Evolutionary conservation across 2,888 invertebrate species (phyloP).

Genomic region (Perithous albicinctus): DNA sequence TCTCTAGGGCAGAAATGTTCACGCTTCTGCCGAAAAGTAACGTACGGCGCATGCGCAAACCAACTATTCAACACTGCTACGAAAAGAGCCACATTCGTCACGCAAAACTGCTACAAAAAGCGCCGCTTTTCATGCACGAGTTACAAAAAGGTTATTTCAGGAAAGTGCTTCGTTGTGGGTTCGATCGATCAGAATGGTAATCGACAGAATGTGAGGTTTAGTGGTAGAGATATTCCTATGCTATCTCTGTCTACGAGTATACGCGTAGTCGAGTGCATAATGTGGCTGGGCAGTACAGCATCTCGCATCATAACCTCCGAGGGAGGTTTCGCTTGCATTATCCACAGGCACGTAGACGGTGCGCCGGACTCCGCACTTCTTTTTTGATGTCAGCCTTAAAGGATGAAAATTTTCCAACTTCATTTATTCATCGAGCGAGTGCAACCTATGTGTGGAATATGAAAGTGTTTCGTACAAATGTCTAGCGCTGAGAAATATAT

Average conservation of each 20-base stretch:
- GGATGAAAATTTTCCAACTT: slow-evolving; percentile 65
- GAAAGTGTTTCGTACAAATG: slow-evolving; percentile 4
- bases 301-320: neutral
- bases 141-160: slow-evolving; percentile 10
- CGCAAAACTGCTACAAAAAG: too few species aligned
- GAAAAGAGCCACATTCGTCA: neutral
- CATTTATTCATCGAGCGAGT: slow-evolving; percentile 65
- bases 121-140: too few species aligned
- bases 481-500: neutral
- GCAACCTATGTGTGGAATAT: slow-evolving; percentile 23
- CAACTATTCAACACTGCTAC: too few species aligned
- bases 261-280: slow-evolving; percentile 27
- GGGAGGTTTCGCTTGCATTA: slow-evolving; percentile 47
- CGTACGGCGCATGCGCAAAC: too few species aligned
- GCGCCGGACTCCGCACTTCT: slow-evolving; percentile 40
- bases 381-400: slow-evolving; percentile 42
- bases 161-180: neutral
- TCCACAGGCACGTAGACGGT: slow-evolving; percentile 63
- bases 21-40: neutral
- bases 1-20: neutral
- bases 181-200: slow-evolving; percentile 1
- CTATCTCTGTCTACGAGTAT: slow-evolving; percentile 14
- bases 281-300: slow-evolving; percentile 9
- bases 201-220: slow-evolving; percentile 2
- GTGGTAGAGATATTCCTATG: neutral